Conservation (phyloP, 2,113 vertebrate genomes). For the Heterochromis multidens region DNA sequence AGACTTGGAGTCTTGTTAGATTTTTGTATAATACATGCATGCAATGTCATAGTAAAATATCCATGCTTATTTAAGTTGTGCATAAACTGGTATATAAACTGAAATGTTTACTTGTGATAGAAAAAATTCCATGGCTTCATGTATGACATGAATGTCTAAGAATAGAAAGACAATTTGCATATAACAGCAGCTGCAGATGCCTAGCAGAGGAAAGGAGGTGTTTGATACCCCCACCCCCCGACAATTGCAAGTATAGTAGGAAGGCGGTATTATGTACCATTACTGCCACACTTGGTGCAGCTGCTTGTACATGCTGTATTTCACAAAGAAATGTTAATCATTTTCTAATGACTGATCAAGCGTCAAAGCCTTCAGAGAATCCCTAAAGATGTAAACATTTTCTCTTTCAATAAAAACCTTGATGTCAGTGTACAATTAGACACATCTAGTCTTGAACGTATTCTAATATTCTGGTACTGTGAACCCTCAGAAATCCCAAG, state of each 20-base stretch:
- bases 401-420: not conserved
- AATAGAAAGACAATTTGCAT: slow-evolving; percentile 39
- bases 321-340: not conserved
- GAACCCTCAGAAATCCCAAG: not conserved
- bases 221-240: not conserved
- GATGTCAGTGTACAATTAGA: not conserved
- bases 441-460: not conserved
- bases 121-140: not conserved
- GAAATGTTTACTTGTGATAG: not conserved
- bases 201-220: not conserved
- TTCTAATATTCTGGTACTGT: not conserved
- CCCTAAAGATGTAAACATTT: not conserved
- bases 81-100: not conserved
- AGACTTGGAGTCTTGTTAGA: not conserved
- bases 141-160: not conserved
- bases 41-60: not conserved
- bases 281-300: not conserved
- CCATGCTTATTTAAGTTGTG: not conserved
- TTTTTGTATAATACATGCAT: not conserved
- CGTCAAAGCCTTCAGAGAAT: not conserved
- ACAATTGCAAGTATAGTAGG: not conserved
- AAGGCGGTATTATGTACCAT: not conserved
- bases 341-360: not conserved
- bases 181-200: not conserved
- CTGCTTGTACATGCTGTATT: not conserved